Evolutionary conservation across 1,140 invertebrate species (phyloP), one percentile per base, ranked within the genome.

Genomic region (Drosophila subpulchrella): DNA sequence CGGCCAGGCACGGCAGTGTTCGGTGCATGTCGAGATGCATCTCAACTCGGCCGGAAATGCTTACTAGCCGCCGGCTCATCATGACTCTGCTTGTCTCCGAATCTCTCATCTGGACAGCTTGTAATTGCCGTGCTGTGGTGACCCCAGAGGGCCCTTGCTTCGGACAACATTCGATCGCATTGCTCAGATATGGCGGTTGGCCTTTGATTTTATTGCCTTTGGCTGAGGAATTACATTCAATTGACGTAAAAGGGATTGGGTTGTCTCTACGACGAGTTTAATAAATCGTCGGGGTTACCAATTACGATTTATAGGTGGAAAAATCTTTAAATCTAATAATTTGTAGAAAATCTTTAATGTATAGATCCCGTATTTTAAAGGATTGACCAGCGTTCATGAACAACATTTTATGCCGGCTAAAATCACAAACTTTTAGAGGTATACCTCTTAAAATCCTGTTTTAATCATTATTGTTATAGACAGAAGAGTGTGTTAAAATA

Each of bases 1-100:
- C 8, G 12, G 7, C 30, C 17, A 6, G 15, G 15, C 42, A 39
- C 67, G 65, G 36, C 58, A 71, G 50, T 71, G 65, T 50, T 34
- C 15, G 3, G 8, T 27, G 24, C 53, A 38, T 67, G 50, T 67
- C 24, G 15, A 32, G 15, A 59, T 59, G 63, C 62, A 48, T 57
- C 51, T 27, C 34, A 47, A 24, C 1, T 20, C 17, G 39, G 2
- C 61, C 65, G 50, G 68, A 70, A 70, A 42, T 24, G 42, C 5
- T 4, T 8, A 46, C 8, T 20, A 15, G 17, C 42, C 15, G 51
- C 27, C 41, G n/a, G 32, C n/a, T 65, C 53, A 46, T 60, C 57
- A 58, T 67, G 58, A 67, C 58, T 41, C n/a, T 30, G 44, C 44
- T 10, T 4, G 46, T 51, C 34, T 51, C 10, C 6, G 1, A 12